A percentile compares a stretch with the other conserved stretches of the same genome.
phyloP scores from a whole-genome alignment of 2,797 vertebrate genomes.

The Jordanella pulchra region DNA sequence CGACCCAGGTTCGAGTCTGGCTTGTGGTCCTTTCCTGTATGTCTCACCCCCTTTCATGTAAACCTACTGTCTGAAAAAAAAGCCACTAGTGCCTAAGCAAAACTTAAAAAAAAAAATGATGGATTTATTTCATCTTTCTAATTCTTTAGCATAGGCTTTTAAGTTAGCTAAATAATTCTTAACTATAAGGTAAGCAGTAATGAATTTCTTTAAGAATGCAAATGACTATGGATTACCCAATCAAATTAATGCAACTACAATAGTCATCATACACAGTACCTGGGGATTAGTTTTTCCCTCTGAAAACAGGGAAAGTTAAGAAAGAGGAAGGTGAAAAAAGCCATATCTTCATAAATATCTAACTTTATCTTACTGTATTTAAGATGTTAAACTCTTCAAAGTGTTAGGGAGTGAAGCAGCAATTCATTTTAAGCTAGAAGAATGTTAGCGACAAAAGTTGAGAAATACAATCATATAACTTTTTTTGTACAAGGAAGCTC shows the following conservation, averaged over 20 bases:
- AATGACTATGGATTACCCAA: constrained; percentile 45
- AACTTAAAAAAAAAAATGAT: too few species aligned
- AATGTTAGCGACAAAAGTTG: constrained; percentile 45
- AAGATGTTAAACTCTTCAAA: constrained; percentile 69
- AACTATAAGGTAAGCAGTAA: constrained; percentile 16
- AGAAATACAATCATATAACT: constrained; percentile 64
- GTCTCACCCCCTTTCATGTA: too few species aligned
- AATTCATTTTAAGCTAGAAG: constrained; percentile 49
- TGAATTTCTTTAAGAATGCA: constrained; percentile 27
- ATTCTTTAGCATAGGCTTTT: constrained; percentile 13
- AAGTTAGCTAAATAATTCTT: constrained; percentile 19
- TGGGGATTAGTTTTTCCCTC: constrained; percentile 53
- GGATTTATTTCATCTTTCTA: neutral
- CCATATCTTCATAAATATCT: constrained; percentile 72
- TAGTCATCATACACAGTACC: constrained; percentile 35
- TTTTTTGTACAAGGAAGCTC: constrained; percentile 72
- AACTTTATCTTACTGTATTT: constrained; percentile 80
- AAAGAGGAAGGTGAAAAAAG: constrained; percentile 47
- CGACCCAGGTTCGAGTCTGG: too few species aligned
- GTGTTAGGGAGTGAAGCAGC: constrained; percentile 35
- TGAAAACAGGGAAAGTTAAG: constrained; percentile 8
- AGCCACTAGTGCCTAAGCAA: too few species aligned
- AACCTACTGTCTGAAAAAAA: neutral
- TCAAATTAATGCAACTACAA: constrained; percentile 47
- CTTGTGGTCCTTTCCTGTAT: too few species aligned